Evolutionary conservation across 2,888 invertebrate genomes (phyloP), one percentile per base, ranked within the genome.

Genomic region (Zygothrica quintamaculata): DNA sequence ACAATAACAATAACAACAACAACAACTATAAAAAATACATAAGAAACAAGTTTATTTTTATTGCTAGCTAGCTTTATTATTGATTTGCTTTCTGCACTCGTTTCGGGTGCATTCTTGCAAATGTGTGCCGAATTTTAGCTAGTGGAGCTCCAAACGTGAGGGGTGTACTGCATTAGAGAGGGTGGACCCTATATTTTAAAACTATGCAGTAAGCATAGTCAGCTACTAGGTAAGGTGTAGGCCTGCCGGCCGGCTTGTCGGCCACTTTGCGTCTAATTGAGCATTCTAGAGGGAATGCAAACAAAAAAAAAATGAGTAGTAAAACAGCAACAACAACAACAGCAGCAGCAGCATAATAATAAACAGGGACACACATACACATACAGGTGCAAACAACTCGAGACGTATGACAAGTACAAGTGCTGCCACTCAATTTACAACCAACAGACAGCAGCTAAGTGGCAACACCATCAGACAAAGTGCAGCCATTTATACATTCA

Each of bases 341-440:
- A 39, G 39, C 36, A 50, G 6, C n/a, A 16, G 31, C 37, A 50
- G 6, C n/a, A 16, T 31, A 29, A 18, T 22, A 8, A 36, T 15
- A 26, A 18, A 34, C 36, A 36, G 8, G 15, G 5, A 36, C n/a
- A 12, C 13, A 13, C 25, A 48, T 11, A 40, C 9, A 55, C 6
- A 50, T 33, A 39, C 40, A 48, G 33, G 42, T 51, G 57, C 22
- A 53, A 46, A 60, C 25, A 60, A 44, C 74, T 74, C 29, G 43
- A 74, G 64, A 66, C 61, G 55, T 6, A 69, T 77, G 70, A 77
- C 66, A 67, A 68, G 60, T 51, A 82, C 78, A 81, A 84, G 84
- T 77, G 80, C 80, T 84, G 84, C 77, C 80, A 81, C 86, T 81
- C 86, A 85, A 86, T 79, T 80, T 74, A 62, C 62, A 59, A 55